A percentile compares a stretch with the other conserved stretches of the same genome.
phyloP scores from a whole-genome alignment of 2,888 invertebrate species.

The Melipona beecheii region DNA sequence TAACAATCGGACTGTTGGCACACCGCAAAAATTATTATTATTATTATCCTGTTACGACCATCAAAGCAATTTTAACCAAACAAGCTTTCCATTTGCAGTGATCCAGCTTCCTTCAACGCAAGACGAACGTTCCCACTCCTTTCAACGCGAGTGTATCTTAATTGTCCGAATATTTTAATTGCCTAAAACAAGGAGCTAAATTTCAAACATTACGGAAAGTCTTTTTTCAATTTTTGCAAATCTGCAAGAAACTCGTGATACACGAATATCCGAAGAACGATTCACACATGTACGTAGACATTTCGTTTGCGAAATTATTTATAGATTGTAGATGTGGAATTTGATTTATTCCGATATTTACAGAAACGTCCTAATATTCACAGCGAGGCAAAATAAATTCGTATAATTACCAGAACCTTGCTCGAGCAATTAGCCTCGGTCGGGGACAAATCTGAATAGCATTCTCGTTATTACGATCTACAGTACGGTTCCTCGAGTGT shows the following conservation, averaged over 20 bases:
- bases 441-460: slow-evolving; percentile 29
- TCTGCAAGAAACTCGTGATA: neutral
- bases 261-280: neutral
- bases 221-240: neutral
- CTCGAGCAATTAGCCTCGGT: slow-evolving; percentile 9
- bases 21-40: slow-evolving; percentile 14
- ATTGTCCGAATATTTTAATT: slow-evolving; percentile 15
- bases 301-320: neutral
- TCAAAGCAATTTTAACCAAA: slow-evolving; percentile 5
- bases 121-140: neutral
- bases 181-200: neutral
- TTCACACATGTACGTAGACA: neutral
- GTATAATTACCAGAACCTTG: neutral
- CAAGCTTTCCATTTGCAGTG: neutral
- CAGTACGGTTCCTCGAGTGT: slow-evolving; percentile 35
- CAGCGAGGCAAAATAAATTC: neutral
- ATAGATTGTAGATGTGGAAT: neutral
- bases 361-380: neutral
- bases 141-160: slow-evolving; percentile 15
- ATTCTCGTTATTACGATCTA: slow-evolving; percentile 39
- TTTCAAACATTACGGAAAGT: neutral
- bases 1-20: neutral
- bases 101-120: neutral
- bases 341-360: no score
- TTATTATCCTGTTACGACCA: slow-evolving; percentile 4